A percentile compares a stretch with the other conserved stretches of the same genome.
These are phyloP conservation scores for Leucophenga varia DNA, from an alignment of 1,140 invertebrate genomes.

Conservation along the genomic window DNA sequence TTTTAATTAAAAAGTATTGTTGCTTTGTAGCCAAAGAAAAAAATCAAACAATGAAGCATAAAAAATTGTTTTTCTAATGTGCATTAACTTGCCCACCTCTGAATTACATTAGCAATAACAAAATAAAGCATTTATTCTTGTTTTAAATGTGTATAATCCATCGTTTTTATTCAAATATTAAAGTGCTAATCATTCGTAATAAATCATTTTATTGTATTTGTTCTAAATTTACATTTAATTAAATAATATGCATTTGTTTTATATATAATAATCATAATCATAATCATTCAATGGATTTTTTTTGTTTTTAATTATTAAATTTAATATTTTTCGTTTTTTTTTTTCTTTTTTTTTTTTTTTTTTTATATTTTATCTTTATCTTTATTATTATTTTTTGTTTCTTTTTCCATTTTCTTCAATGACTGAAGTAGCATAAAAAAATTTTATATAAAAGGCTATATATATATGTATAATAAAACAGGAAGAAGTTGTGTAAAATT, in stretches of 20 bases:
- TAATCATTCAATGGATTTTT: not conserved
- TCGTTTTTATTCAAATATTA: not conserved
- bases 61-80: too few species aligned
- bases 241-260: not conserved
- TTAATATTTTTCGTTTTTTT: not conserved
- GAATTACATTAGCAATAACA: too few species aligned
- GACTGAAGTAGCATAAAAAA: too few species aligned
- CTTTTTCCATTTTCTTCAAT: not conserved
- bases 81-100: too few species aligned
- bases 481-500: constrained; percentile 15
- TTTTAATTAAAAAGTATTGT: too few species aligned
- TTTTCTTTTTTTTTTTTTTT: too few species aligned
- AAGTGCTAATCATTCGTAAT: not conserved
- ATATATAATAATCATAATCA: not conserved
- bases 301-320: not conserved
- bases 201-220: too few species aligned
- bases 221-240: not conserved
- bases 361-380: not conserved
- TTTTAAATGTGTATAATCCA: too few species aligned
- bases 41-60: too few species aligned
- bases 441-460: constrained; percentile 19
- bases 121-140: too few species aligned
- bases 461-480: constrained; percentile 32
- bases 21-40: too few species aligned
- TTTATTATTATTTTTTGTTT: constrained; percentile 17